Evolutionary conservation across 2,888 invertebrate genomes (phyloP).

Genomic region (Calephelis perditalis): DNA sequence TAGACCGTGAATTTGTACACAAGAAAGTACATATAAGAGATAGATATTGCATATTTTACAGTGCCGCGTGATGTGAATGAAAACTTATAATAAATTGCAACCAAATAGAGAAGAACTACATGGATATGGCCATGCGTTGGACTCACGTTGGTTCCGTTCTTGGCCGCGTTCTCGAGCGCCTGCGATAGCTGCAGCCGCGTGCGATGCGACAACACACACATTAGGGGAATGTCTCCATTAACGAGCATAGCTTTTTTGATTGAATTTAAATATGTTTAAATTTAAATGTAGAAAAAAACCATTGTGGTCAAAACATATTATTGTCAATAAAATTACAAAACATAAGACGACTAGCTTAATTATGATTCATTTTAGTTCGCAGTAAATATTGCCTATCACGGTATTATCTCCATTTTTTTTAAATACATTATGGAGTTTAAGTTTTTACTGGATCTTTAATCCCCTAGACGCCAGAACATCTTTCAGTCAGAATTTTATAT

Average conservation of each 20-base stretch:
- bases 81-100: constrained; percentile 33
- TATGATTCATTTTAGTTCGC: no score
- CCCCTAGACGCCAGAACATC: no score
- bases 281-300: no score
- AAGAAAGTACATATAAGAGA: not conserved
- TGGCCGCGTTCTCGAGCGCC: constrained; percentile 84
- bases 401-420: no score
- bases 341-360: no score
- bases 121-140: constrained; percentile 54
- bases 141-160: constrained; percentile 82
- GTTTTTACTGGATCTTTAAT: no score
- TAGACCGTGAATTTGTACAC: not conserved
- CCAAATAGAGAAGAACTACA: constrained; percentile 33
- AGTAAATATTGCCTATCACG: no score
- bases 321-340: no score
- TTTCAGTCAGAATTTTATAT: no score
- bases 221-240: constrained; percentile 49
- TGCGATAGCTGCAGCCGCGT: constrained; percentile 72
- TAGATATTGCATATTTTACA: constrained; percentile 21
- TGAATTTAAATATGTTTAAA: no score
- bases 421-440: no score
- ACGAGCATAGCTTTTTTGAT: constrained; percentile 34
- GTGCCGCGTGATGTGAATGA: constrained; percentile 23
- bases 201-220: constrained; percentile 66
- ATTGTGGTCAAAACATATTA: no score